Conservation (phyloP, 2,797 vertebrate species). For the Oreonectes daqikongensis region DNA sequence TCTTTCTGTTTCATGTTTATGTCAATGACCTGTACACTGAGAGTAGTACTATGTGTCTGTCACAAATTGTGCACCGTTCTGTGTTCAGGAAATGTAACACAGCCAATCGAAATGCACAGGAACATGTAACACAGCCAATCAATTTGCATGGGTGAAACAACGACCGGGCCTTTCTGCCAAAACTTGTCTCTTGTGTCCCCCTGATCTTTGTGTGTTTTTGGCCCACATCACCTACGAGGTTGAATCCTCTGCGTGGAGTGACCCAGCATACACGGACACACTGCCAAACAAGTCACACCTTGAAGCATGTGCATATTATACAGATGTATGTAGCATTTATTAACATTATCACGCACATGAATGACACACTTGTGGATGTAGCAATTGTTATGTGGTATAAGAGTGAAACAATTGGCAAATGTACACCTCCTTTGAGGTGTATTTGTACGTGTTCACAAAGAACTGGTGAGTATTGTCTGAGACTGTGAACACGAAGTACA, state of each 20-base stretch:
- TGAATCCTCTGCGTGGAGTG: slow-evolving; percentile 11
- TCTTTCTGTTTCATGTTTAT: slow-evolving; percentile 54
- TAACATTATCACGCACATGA: slow-evolving; percentile 54
- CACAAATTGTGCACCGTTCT: slow-evolving; percentile 59
- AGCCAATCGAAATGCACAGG: slow-evolving; percentile 57
- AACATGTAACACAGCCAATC: slow-evolving; percentile 59
- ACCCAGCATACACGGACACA: slow-evolving; percentile 36
- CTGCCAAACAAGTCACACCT: slow-evolving; percentile 43
- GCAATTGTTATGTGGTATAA: not conserved
- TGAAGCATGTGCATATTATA: slow-evolving; percentile 42
- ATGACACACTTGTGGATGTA: slow-evolving; percentile 31
- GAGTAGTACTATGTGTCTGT: slow-evolving; percentile 59
- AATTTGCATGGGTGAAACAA: slow-evolving; percentile 68
- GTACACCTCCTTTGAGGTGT: not conserved
- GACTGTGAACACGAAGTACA: slow-evolving; percentile 13
- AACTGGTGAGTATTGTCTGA: slow-evolving; percentile 24
- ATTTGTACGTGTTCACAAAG: not conserved
- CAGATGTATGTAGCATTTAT: slow-evolving; percentile 64
- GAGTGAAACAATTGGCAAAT: not conserved
- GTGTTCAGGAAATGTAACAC: slow-evolving; percentile 63
- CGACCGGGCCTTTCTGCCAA: slow-evolving; percentile 65
- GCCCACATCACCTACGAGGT: slow-evolving; percentile 21
- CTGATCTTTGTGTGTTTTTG: slow-evolving; percentile 50
- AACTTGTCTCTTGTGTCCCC: slow-evolving; percentile 58
- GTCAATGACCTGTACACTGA: slow-evolving; percentile 56